A percentile compares a stretch with the other conserved stretches of the same genome.
phyloP scores from a whole-genome alignment of 2,113 vertebrate species.

The Rhizomys pruinosus region DNA sequence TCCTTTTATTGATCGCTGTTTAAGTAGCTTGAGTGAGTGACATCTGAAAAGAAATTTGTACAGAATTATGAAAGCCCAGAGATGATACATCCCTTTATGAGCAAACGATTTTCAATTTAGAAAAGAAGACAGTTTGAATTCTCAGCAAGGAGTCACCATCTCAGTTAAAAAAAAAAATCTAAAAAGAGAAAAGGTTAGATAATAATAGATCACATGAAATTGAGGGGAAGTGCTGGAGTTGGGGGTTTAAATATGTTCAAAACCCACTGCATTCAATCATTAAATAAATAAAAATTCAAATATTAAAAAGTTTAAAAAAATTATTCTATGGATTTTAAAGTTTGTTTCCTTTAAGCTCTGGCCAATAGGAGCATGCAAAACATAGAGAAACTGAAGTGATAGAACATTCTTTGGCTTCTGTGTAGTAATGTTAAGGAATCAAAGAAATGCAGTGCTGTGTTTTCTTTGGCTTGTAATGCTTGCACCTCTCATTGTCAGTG shows the following conservation, averaged over 20 bases:
- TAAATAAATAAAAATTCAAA: too few species aligned
- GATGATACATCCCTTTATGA: background rate
- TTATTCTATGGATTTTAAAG: constrained; percentile 21
- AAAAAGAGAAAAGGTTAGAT: too few species aligned
- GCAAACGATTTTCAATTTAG: background rate
- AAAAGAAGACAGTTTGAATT: background rate
- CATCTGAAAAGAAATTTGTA: constrained; percentile 17
- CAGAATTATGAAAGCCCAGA: background rate
- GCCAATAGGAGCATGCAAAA: background rate
- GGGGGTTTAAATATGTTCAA: too few species aligned
- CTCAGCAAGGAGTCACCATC: constrained; percentile 13
- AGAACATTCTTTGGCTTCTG: background rate
- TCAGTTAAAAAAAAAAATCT: constrained; percentile 47
- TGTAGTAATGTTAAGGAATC: background rate
- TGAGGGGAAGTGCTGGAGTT: too few species aligned
- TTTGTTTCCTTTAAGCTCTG: constrained; percentile 29
- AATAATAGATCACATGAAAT: too few species aligned
- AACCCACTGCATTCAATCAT: too few species aligned
- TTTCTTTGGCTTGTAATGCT: background rate
- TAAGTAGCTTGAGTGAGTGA: background rate
- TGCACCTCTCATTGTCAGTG: background rate
- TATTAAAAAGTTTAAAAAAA: too few species aligned
- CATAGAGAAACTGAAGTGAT: constrained; percentile 9
- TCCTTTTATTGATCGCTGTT: background rate
- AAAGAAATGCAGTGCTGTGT: background rate